phyloP scores from a whole-genome alignment of 2,113 vertebrate genomes.

The Ptychochromis oligacanthus region DNA sequence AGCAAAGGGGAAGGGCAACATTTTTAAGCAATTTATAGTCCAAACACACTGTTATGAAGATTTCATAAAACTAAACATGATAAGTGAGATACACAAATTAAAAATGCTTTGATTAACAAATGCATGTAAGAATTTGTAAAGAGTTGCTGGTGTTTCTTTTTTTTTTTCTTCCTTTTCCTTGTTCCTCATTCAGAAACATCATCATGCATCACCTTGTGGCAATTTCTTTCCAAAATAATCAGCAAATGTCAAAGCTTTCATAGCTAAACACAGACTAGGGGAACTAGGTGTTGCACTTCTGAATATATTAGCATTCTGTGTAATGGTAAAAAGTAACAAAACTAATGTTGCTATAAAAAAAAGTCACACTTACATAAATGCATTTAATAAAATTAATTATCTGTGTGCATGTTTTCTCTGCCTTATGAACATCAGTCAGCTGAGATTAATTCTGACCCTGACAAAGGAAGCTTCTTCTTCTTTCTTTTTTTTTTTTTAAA shows the following conservation, averaged over 20 bases:
- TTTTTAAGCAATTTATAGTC: background rate
- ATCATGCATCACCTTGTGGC: background rate
- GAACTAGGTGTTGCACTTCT: background rate
- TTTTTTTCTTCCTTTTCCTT: background rate
- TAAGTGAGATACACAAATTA: background rate
- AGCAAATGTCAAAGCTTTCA: background rate
- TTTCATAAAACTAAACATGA: background rate
- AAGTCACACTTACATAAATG: background rate
- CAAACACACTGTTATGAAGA: background rate
- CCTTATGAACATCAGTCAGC: slow-evolving; percentile 21
- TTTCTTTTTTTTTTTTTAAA: background rate
- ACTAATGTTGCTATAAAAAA: background rate
- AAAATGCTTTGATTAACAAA: background rate
- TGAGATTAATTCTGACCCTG: slow-evolving; percentile 44
- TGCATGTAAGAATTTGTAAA: background rate
- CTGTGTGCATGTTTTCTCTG: background rate
- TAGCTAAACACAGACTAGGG: background rate
- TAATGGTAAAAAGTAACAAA: background rate
- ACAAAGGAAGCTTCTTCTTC: background rate
- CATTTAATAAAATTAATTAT: background rate
- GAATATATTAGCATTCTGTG: background rate
- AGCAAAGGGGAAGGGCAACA: background rate
- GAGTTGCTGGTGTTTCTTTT: background rate
- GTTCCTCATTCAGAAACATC: background rate
- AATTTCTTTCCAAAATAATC: background rate